Percentiles rank a stretch among this genome's conserved stretches.
Conservation (phyloP, 1,140 invertebrate genomes). For the Berghia stephanieae region DNA sequence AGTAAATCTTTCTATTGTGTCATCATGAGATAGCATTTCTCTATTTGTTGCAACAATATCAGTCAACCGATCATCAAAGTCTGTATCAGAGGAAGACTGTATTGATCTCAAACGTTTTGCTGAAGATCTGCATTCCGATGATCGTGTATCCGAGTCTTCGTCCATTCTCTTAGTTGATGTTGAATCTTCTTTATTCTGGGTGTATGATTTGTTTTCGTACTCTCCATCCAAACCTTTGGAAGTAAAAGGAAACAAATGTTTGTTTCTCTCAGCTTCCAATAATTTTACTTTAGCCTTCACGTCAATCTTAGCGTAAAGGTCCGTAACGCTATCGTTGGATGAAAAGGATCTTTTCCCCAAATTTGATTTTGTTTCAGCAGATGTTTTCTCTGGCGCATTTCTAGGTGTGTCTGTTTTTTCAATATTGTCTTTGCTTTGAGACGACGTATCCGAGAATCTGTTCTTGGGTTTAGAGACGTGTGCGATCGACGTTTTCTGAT, state of each 20-base stretch:
- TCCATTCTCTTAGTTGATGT: not conserved
- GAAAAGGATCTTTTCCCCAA: too few species aligned
- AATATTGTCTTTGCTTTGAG: not conserved
- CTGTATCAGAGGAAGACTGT: not conserved
- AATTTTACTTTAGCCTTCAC: too few species aligned
- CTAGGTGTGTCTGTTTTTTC: too few species aligned
- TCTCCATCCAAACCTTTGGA: too few species aligned
- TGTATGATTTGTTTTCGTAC: too few species aligned
- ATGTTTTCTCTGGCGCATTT: too few species aligned
- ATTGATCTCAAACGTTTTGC: not conserved
- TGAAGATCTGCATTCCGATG: not conserved
- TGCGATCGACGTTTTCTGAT: not conserved
- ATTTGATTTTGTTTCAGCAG: too few species aligned
- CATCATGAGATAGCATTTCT: not conserved
- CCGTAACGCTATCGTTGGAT: too few species aligned
- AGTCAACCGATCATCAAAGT: not conserved
- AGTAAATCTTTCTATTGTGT: not conserved
- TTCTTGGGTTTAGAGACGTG: not conserved
- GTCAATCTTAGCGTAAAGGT: too few species aligned
- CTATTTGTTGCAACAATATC: not conserved
- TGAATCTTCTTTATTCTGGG: too few species aligned
- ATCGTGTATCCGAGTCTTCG: not conserved
- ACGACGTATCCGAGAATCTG: not conserved
- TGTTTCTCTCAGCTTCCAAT: too few species aligned
- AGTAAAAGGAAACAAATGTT: too few species aligned